These are phyloP conservation scores for Pollenia labialis DNA, from an alignment of 2,888 invertebrate species.

Conservation along the genomic window DNA sequence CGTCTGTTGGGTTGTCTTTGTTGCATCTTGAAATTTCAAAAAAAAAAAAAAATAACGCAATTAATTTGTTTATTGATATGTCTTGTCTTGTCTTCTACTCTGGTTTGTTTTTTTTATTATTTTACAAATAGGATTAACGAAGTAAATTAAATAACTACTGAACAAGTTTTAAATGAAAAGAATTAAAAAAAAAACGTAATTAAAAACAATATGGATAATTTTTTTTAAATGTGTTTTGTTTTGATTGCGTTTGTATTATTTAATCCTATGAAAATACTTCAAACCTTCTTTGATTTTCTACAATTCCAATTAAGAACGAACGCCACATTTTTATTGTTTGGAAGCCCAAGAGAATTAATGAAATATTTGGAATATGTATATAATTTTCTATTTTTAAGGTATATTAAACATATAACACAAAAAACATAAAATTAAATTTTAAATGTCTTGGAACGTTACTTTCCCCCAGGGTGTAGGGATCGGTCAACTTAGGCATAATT, in stretches of 20 bases:
- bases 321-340: too few species aligned
- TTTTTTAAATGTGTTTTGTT: not conserved
- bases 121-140: conserved; percentile 31
- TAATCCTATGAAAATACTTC: not conserved
- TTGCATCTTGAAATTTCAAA: not conserved
- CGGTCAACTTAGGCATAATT: too few species aligned
- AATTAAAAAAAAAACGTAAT: conserved; percentile 43
- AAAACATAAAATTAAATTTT: too few species aligned
- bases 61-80: conserved; percentile 53
- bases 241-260: not conserved
- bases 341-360: too few species aligned
- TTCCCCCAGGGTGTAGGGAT: too few species aligned
- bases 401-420: too few species aligned
- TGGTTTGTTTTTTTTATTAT: not conserved
- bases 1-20: not conserved
- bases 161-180: not conserved
- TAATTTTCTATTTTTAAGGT: too few species aligned
- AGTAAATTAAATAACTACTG: not conserved
- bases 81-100: not conserved
- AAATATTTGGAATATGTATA: too few species aligned
- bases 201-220: conserved; percentile 17
- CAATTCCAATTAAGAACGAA: too few species aligned
- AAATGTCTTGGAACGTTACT: too few species aligned
- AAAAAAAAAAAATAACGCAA: conserved; percentile 41
- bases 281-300: too few species aligned